Evolutionary conservation across 1,140 invertebrate species (phyloP).

Genomic region (Eupeodes corollae): DNA sequence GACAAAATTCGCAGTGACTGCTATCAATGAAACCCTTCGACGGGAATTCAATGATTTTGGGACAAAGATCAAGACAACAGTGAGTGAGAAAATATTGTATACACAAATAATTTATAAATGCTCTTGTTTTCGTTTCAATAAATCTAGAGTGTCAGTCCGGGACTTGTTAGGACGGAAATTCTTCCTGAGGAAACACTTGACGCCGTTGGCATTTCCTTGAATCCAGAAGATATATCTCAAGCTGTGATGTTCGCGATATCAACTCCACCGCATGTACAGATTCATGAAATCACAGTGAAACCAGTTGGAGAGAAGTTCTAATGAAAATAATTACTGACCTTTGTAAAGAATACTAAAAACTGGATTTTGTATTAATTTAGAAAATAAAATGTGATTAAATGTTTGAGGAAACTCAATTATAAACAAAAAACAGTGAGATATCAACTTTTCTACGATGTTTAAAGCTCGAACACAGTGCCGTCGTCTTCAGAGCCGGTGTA

Average conservation of each 20-base stretch:
- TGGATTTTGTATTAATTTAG: no score
- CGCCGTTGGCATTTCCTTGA: slow-evolving; percentile 11
- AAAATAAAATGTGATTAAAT: no score
- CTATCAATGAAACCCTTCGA: slow-evolving; percentile 49
- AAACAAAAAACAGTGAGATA: no score
- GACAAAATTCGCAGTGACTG: slow-evolving; percentile 58
- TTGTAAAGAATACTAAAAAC: no score
- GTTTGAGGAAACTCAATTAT: no score
- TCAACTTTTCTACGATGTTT: no score
- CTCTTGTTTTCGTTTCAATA: no score
- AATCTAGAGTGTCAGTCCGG: slow-evolving; percentile 44
- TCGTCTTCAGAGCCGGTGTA: no score
- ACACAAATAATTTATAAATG: no score
- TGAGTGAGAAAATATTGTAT: slow-evolving; percentile 29
- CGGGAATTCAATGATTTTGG: slow-evolving; percentile 49
- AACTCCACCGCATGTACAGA: slow-evolving; percentile 36
- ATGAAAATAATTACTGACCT: neutral
- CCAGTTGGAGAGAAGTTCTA: slow-evolving; percentile 7
- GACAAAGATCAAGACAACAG: slow-evolving; percentile 55
- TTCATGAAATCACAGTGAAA: slow-evolving; percentile 8
- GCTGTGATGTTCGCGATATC: slow-evolving; percentile 38
- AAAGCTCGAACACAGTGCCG: no score
- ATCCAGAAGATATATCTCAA: slow-evolving; percentile 39
- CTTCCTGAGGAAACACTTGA: slow-evolving; percentile 5
- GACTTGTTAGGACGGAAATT: slow-evolving; percentile 45